Conservation (phyloP, 2,113 vertebrate species). For the Taurulus bubalis region DNA sequence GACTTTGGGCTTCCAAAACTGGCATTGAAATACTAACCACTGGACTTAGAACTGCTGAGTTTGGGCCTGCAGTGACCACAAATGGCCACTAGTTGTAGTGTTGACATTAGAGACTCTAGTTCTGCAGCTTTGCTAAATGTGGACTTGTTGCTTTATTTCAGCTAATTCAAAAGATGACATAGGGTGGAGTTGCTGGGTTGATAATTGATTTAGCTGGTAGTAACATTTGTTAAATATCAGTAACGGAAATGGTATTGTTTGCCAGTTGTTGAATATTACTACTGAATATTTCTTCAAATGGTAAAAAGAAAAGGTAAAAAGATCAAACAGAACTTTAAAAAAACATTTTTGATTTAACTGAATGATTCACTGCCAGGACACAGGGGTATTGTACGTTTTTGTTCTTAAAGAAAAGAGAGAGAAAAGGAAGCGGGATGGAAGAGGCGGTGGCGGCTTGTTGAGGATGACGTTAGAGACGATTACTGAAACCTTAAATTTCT, state of each 20-base stretch:
- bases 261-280: slow-evolving; percentile 64
- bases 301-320: slow-evolving; percentile 24
- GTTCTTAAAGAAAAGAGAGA: slow-evolving; percentile 5
- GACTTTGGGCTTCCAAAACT: slow-evolving; percentile 68
- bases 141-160: slow-evolving; percentile 66
- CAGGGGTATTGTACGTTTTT: slow-evolving; percentile 48
- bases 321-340: slow-evolving; percentile 37
- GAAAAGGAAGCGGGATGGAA: slow-evolving; percentile 32
- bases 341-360: slow-evolving; percentile 51
- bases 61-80: slow-evolving; percentile 63
- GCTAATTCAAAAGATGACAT: slow-evolving; percentile 49
- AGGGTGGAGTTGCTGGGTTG: slow-evolving; percentile 33
- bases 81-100: slow-evolving; percentile 69
- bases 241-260: slow-evolving; percentile 65
- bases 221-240: slow-evolving; percentile 60
- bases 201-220: slow-evolving; percentile 63
- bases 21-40: slow-evolving; percentile 63
- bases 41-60: slow-evolving; percentile 72
- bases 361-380: slow-evolving; percentile 73
- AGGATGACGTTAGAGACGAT: slow-evolving; percentile 39
- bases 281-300: slow-evolving; percentile 68
- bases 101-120: slow-evolving; percentile 60
- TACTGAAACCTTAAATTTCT: slow-evolving; percentile 65
- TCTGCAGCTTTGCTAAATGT: slow-evolving; percentile 64
- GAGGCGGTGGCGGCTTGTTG: slow-evolving; percentile 31